phyloP scores from a whole-genome alignment of 2,888 invertebrate genomes.

The Scrobipalpa costella region DNA sequence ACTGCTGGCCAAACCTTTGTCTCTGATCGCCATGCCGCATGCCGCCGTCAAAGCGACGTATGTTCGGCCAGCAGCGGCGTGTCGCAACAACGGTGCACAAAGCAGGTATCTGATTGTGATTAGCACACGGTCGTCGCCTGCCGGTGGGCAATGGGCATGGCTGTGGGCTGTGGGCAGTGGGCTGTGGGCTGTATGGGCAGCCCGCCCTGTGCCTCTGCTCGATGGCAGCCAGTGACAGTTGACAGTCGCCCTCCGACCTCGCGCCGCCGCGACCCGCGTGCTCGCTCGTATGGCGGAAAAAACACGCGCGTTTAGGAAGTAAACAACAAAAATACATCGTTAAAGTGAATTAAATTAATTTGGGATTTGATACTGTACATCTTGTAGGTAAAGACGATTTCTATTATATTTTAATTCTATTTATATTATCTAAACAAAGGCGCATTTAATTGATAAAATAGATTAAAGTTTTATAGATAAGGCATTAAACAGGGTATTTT shows the following conservation, averaged over 20 bases:
- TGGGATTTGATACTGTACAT: too few relatives aligned
- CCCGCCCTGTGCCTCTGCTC: constrained; percentile 51
- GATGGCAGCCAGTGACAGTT: constrained; percentile 15
- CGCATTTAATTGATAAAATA: too few relatives aligned
- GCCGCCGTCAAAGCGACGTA: neutral
- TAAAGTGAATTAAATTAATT: too few relatives aligned
- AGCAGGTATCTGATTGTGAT: constrained; percentile 78
- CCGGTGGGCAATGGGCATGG: constrained; percentile 59
- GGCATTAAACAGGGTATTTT: too few relatives aligned
- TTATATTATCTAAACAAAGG: too few relatives aligned
- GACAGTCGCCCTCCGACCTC: constrained; percentile 72
- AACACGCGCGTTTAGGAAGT: neutral
- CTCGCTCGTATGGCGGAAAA: constrained; percentile 37
- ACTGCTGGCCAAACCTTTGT: too few relatives aligned
- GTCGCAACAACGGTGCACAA: constrained; percentile 74
- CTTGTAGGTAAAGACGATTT: too few relatives aligned
- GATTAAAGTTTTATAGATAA: too few relatives aligned
- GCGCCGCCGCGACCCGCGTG: constrained; percentile 57
- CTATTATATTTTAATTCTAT: too few relatives aligned
- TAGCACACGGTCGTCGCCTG: constrained; percentile 57
- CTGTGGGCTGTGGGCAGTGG: constrained; percentile 45
- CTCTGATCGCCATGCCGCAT: neutral
- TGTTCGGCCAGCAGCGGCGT: constrained; percentile 66
- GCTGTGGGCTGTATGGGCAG: constrained; percentile 56
- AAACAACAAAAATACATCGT: neutral